Conservation (phyloP, 2,113 vertebrate genomes). For the Microcebus griseorufus region DNA sequence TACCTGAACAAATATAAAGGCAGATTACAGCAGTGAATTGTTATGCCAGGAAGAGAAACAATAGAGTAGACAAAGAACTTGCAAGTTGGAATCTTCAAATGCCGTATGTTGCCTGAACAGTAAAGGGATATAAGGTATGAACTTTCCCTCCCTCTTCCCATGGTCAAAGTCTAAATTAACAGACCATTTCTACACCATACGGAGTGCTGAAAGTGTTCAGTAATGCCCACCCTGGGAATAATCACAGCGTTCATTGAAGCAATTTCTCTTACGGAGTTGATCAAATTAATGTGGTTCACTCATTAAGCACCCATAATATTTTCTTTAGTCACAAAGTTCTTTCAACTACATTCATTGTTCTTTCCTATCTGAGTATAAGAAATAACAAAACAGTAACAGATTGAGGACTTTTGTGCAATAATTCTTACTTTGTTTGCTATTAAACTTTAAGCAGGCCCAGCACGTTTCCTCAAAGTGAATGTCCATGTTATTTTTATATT, state of each 20-base stretch:
- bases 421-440: constrained; percentile 5
- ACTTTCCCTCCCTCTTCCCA: not conserved
- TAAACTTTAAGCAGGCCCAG: not conserved
- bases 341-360: not conserved
- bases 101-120: not conserved
- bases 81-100: not conserved
- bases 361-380: not conserved
- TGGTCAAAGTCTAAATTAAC: not conserved
- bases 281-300: not conserved
- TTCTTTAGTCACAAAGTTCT: constrained; percentile 14
- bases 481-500: not conserved
- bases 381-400: not conserved
- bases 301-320: not conserved
- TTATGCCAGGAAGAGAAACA: not conserved
- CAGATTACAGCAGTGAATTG: not conserved
- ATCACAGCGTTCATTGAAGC: not conserved
- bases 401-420: not conserved
- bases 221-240: not conserved
- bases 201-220: not conserved
- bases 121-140: not conserved
- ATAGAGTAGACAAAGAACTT: not conserved
- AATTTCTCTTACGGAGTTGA: not conserved
- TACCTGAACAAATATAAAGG: constrained; percentile 57
- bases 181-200: not conserved
- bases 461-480: not conserved